Base-by-base conservation (phyloP, 2,113 vertebrate species). In the Phoenicopterus ruber region DNA sequence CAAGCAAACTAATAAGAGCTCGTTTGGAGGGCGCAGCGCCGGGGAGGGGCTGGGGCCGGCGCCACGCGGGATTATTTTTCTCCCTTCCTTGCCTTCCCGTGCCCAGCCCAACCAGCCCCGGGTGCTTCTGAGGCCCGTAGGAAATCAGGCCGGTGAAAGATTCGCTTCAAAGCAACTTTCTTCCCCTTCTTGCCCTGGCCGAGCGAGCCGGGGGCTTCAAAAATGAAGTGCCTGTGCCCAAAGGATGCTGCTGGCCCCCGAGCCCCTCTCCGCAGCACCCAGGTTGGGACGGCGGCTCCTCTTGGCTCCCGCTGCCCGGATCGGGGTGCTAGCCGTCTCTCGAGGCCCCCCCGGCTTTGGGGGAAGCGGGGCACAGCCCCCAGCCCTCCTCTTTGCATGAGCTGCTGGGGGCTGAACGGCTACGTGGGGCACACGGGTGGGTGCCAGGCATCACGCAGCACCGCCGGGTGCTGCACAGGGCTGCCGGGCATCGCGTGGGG, bases 1-100 rank as follows among this genome's bases (percentile, higher is more conserved):
- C 97, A 96, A 98, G 98, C 95, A 89, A 96, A 97, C 96, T 97
- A 98, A 98, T 98, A 96, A 98, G 97, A 98, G 98, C 95, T 97
- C 96, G 47, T 94, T 95, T 95, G 59, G 91, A 82, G 82, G 85
- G 69, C 4, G 1, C 79, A 84, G 59, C 1, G 2, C 36, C 2
- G 3, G 24, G 31, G 42, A 16, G 63, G 59, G 58, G 19, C 65
- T 1, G 12, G n/a, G 63, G 49, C 77, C 6, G 10, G 32, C 28
- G 18, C 0, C 3, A 17, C 10, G 69, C 7, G 0, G 65, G 86
- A 28, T 29, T 71, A 18, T 59, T 85, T 54, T 49, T 46, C 86
- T 74, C 66, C 90, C 18, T 66, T 32, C 54, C 40, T 10, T 7
- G 7, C 67, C 31, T 20, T 22, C 42, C 55, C 1, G 0, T 11